phyloP scores from a whole-genome alignment of 2,797 vertebrate genomes.

The Myripristis murdjan region DNA sequence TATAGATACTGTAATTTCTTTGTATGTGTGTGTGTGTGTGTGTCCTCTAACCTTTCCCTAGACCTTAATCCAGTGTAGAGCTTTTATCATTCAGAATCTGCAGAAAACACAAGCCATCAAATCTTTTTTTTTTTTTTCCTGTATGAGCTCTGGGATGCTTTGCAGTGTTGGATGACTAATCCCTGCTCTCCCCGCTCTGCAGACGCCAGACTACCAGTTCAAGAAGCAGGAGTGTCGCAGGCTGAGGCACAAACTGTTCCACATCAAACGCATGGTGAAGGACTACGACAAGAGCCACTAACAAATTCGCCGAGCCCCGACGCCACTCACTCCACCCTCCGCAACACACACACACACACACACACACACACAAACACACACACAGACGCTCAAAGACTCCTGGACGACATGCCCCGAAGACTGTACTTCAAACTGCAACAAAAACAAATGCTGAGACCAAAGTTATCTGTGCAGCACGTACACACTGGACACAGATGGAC shows the following conservation, averaged over 20 bases:
- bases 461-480: slow-evolving; percentile 56
- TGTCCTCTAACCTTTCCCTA: slow-evolving; percentile 1
- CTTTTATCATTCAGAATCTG: not conserved
- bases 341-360: too few species aligned
- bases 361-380: too few species aligned
- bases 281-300: slow-evolving; percentile 87
- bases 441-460: slow-evolving; percentile 72
- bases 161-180: not conserved
- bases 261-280: slow-evolving; percentile 92
- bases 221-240: slow-evolving; percentile 88
- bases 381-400: slow-evolving; percentile 37
- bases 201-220: slow-evolving; percentile 89
- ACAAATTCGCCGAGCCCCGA: slow-evolving; percentile 36
- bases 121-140: too few species aligned
- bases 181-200: slow-evolving; percentile 5
- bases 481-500: slow-evolving; percentile 11
- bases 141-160: not conserved
- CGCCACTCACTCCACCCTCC: slow-evolving; percentile 26
- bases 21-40: too few species aligned
- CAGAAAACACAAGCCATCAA: not conserved
- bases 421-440: slow-evolving; percentile 67
- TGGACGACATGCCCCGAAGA: slow-evolving; percentile 16
- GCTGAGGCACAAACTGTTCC: slow-evolving; percentile 91
- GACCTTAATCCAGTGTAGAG: not conserved
- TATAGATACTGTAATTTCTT: not conserved